Evolutionary conservation across 2,888 invertebrate species (phyloP), one percentile per base, ranked within the genome.

Genomic region (Tanypteryx hageni): DNA sequence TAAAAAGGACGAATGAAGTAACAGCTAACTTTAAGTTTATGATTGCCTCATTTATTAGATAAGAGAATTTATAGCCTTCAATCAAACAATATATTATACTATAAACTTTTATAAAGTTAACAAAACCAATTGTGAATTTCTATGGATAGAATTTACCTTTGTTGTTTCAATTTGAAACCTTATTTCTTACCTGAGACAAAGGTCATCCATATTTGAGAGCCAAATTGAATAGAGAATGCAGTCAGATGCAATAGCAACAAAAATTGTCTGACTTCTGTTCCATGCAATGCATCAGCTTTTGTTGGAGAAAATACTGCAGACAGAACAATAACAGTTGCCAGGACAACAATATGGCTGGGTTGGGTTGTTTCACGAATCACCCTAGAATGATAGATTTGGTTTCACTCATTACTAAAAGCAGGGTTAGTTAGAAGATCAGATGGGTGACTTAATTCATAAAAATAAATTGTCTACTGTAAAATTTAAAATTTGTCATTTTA

Each of bases 181-280:
- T 86, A 58, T 86, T 57, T 44, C 95, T 95, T 95, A 98, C 98
- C 98, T 94, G 98, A 98, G 64, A 98, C 96, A 94, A 98, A 97
- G 16, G 98, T 98, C 98, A 98, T 98, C 98, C 98, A 98, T 93
- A 98, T 96, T 95, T 98, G 98, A 31, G 98, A 96, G 61, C 98
- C 98, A 94, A 98, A 97, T 95, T 98, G 98, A 92, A 97, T 96
- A 93, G 97, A 97, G 94, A 98, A 97, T 13, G 97, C 96, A 0
- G 96, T 96, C 61, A 98, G 95, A 95, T 98, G 95, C 93, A 96
- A 95, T 93, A 96, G 95, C 93, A 93, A 93, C 56, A 83, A 44
- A 31, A 82, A 14, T 22, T 81, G 44, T 27, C 92, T 61, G 18
- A 59, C n/a, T n/a, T 58, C 64, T 11, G 89, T n/a, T 9, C 56